These are phyloP conservation scores for Leptinotarsa defecta DNA, from an alignment of 1,140 invertebrate species.

Conservation along the genomic window DNA sequence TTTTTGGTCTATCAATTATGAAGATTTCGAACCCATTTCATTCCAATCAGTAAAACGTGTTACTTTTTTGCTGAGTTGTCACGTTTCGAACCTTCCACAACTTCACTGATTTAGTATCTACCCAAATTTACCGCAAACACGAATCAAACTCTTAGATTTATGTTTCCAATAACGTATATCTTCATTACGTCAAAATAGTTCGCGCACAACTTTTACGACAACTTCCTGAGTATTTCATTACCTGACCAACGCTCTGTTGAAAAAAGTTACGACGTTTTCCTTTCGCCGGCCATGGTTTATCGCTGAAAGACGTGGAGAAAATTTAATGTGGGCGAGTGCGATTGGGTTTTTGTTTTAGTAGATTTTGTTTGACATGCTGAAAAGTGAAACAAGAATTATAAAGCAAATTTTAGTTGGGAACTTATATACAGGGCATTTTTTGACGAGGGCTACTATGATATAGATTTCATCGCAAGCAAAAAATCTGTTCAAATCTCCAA, in stretches of 20 bases:
- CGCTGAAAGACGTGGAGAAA: neutral
- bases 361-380: neutral
- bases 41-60: too few relatives aligned
- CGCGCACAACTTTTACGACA: neutral
- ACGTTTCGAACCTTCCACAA: too few relatives aligned
- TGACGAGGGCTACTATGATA: too few relatives aligned
- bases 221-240: conserved; percentile 20
- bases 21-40: too few relatives aligned
- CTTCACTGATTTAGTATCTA: conserved; percentile 47
- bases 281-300: neutral
- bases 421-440: too few relatives aligned
- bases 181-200: conserved; percentile 40
- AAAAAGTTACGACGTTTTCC: neutral
- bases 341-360: neutral
- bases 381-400: too few relatives aligned
- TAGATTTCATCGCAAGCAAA: too few relatives aligned
- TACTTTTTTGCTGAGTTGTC: too few relatives aligned
- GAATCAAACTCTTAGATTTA: conserved; percentile 48
- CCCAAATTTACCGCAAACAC: conserved; percentile 46
- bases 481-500: too few relatives aligned
- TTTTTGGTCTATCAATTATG: too few relatives aligned
- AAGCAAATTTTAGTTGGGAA: too few relatives aligned
- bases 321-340: neutral
- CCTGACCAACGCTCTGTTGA: neutral
- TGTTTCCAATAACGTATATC: conserved; percentile 48